Evolutionary conservation across 2,888 invertebrate genomes (phyloP).

Genomic region (Spialia ferax): DNA sequence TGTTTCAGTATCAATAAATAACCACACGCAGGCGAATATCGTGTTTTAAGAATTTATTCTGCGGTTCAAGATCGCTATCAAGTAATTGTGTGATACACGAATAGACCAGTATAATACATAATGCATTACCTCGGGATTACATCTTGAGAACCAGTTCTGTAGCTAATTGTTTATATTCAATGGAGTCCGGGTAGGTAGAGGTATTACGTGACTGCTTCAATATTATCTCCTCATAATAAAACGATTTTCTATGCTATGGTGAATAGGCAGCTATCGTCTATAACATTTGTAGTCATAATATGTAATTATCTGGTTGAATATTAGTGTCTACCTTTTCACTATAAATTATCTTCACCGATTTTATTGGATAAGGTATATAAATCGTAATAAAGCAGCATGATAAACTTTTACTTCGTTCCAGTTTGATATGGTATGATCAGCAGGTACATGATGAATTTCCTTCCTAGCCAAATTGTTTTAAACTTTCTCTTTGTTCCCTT

Average conservation of each 20-base stretch:
- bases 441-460: too few relatives aligned
- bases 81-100: slow-evolving; percentile 29
- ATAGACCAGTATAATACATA: slow-evolving; percentile 27
- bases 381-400: too few relatives aligned
- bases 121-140: slow-evolving; percentile 38
- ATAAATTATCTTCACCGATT: too few relatives aligned
- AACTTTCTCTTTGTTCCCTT: too few relatives aligned
- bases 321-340: too few relatives aligned
- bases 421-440: too few relatives aligned
- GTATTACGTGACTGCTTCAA: slow-evolving; percentile 13
- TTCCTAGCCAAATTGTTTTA: too few relatives aligned
- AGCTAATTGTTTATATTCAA: slow-evolving; percentile 48
- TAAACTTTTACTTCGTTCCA: too few relatives aligned
- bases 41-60: slow-evolving; percentile 38
- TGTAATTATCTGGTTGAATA: background rate
- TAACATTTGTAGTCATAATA: too few relatives aligned
- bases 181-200: slow-evolving; percentile 42
- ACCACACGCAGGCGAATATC: slow-evolving; percentile 27
- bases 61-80: slow-evolving; percentile 48
- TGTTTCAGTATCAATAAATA: slow-evolving; percentile 22
- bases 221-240: background rate
- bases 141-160: slow-evolving; percentile 54
- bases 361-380: too few relatives aligned
- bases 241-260: background rate
- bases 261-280: too few relatives aligned